Percentiles rank a stretch among this genome's conserved stretches.
phyloP scores from a whole-genome alignment of 2,888 invertebrate species.

The Pyrocoelia pectoralis region DNA sequence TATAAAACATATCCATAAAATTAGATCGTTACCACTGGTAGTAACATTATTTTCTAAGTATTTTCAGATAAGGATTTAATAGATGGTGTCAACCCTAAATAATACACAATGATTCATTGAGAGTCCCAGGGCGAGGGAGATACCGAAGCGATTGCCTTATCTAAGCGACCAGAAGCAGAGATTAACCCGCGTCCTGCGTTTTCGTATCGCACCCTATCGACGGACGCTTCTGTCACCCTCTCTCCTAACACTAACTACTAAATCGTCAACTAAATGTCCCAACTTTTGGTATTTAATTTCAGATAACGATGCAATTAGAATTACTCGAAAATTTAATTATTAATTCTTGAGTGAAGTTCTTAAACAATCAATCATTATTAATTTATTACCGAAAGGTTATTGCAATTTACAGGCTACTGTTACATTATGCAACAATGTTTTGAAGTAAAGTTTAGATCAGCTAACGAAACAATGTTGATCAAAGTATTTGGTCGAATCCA shows the following conservation, averaged over 20 bases:
- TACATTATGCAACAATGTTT: too few relatives aligned
- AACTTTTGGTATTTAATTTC: constrained; percentile 27
- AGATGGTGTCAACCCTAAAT: constrained; percentile 60
- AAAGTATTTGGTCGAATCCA: too few relatives aligned
- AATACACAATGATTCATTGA: constrained; percentile 59
- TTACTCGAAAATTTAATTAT: constrained; percentile 16
- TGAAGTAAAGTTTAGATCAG: too few relatives aligned
- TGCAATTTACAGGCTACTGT: too few relatives aligned
- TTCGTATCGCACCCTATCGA: constrained; percentile 33
- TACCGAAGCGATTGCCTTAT: constrained; percentile 60
- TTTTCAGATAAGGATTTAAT: constrained; percentile 59
- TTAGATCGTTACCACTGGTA: constrained; percentile 23
- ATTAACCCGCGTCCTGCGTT: constrained; percentile 53
- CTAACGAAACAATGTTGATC: too few relatives aligned
- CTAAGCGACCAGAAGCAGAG: constrained; percentile 62
- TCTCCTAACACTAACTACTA: constrained; percentile 33
- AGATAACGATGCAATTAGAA: constrained; percentile 11
- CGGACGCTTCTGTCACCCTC: constrained; percentile 34
- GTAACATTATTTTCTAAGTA: constrained; percentile 55
- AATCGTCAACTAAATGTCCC: constrained; percentile 35
- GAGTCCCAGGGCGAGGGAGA: constrained; percentile 50
- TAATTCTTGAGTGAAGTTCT: too few relatives aligned
- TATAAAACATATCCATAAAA: constrained; percentile 33
- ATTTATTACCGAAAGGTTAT: too few relatives aligned
- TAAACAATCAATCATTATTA: too few relatives aligned